These are phyloP conservation scores for Acrocephalus arundinaceus DNA, from an alignment of 2,113 vertebrate genomes.

Conservation along the genomic window DNA sequence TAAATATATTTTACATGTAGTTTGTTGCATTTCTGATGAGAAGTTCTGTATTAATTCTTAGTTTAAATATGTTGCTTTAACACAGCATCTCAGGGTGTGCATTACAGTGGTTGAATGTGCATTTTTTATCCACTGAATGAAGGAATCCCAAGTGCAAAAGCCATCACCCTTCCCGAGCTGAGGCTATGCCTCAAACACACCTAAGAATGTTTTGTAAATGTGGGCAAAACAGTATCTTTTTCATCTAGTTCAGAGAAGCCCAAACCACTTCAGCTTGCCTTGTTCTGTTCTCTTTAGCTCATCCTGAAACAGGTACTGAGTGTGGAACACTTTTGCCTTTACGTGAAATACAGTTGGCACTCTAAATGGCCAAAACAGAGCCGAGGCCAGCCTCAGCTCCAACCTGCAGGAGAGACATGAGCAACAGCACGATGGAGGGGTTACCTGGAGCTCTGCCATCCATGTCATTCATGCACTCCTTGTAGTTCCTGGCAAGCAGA, in stretches of 20 bases:
- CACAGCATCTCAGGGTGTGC: background rate
- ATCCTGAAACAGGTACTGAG: background rate
- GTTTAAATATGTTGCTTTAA: background rate
- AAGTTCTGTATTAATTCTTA: background rate
- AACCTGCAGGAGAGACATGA: background rate
- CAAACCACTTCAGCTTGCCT: background rate
- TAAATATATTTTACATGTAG: background rate
- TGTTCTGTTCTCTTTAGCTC: background rate
- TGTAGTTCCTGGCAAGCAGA: constrained; percentile 79
- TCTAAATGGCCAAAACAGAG: background rate
- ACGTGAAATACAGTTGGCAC: rapidly evolving
- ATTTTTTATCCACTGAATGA: background rate
- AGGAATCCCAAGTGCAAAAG: background rate
- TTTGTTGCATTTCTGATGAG: background rate
- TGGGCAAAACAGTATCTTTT: background rate
- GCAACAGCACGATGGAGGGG: rapidly evolving
- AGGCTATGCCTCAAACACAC: background rate
- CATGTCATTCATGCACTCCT: constrained; percentile 82
- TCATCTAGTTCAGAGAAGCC: background rate
- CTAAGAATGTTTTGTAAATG: background rate
- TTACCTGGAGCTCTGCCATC: constrained; percentile 79
- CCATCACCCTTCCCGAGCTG: background rate
- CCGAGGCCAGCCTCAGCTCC: background rate
- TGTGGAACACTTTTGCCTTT: background rate
- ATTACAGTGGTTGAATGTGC: background rate